A percentile compares a stretch with the other conserved stretches of the same genome.
Conservation (phyloP, 2,888 invertebrate genomes). For the Trichopria drosophilae region DNA sequence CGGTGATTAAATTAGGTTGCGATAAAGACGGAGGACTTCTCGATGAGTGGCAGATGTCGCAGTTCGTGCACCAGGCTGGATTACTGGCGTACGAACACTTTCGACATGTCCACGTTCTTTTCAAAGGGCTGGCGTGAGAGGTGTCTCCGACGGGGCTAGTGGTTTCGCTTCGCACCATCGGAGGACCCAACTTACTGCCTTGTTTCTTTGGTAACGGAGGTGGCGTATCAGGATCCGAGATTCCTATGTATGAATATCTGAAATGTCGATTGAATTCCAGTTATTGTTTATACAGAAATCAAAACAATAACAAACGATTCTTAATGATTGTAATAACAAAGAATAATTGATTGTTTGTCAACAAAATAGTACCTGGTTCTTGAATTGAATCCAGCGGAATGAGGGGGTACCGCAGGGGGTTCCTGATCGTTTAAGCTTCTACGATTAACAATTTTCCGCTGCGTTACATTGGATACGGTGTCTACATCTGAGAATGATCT, state of each 20-base stretch:
- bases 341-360: no score
- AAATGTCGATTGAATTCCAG: slow-evolving; percentile 25
- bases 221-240: slow-evolving; percentile 54
- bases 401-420: slow-evolving; percentile 63
- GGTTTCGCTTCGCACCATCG: slow-evolving; percentile 49
- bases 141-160: slow-evolving; percentile 50
- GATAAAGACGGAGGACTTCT: slow-evolving; percentile 66
- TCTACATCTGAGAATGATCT: slow-evolving; percentile 59
- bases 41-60: slow-evolving; percentile 75
- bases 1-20: slow-evolving; percentile 72
- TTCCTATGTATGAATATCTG: slow-evolving; percentile 53
- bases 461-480: slow-evolving; percentile 54
- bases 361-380: slow-evolving; percentile 54
- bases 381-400: slow-evolving; percentile 54
- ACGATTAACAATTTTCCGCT: slow-evolving; percentile 58
- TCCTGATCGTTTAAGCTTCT: slow-evolving; percentile 62
- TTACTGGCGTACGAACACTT: slow-evolving; percentile 89
- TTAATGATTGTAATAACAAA: no score
- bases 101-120: slow-evolving; percentile 82
- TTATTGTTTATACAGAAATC: no score
- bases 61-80: slow-evolving; percentile 76
- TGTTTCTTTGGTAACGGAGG: slow-evolving; percentile 57
- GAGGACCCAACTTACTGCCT: slow-evolving; percentile 46
- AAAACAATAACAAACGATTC: no score
- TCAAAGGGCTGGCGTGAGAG: slow-evolving; percentile 46